Evolutionary conservation across 2,113 vertebrate genomes (phyloP).

Genomic region (Salvelinus namaycush): DNA sequence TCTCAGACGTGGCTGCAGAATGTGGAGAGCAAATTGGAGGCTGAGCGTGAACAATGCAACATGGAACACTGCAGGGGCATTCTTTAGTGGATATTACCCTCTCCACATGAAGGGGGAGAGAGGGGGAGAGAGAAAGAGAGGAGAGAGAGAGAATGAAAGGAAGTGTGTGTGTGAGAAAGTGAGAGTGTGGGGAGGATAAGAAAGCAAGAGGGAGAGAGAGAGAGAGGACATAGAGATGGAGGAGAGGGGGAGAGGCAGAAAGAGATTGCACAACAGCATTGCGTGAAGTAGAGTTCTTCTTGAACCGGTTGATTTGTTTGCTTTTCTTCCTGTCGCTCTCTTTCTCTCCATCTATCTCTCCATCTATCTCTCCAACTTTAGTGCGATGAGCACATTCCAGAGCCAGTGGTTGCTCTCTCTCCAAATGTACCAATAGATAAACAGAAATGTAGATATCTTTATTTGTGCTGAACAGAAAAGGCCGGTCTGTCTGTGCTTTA

Average conservation of each 20-base stretch:
- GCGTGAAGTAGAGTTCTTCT: not conserved
- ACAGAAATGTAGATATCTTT: not conserved
- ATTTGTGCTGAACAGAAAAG: not conserved
- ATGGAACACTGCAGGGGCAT: conserved; percentile 91
- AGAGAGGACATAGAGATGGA: not conserved
- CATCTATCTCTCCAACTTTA: not conserved
- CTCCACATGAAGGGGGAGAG: conserved; percentile 22
- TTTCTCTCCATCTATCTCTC: not conserved
- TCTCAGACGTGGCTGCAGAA: conserved; percentile 98
- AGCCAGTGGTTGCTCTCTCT: too few relatives aligned
- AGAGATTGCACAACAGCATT: not conserved
- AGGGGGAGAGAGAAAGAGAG: conserved; percentile 11
- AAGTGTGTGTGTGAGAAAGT: too few relatives aligned
- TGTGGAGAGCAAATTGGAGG: conserved; percentile 99
- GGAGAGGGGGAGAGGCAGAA: not conserved
- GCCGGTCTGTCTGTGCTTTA: not conserved
- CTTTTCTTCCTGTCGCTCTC: not conserved
- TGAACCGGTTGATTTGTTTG: not conserved
- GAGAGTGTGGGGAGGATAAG: not conserved
- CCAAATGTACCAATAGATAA: not conserved
- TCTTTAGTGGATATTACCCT: conserved; percentile 62
- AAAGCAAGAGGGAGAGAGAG: not conserved
- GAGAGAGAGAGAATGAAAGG: not conserved
- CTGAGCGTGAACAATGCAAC: conserved; percentile 99
- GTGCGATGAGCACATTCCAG: too few relatives aligned